Percentiles rank a stretch among this genome's conserved stretches.
Conservation (phyloP, 2,113 vertebrate genomes). For the Nannobrachium achirus region DNA sequence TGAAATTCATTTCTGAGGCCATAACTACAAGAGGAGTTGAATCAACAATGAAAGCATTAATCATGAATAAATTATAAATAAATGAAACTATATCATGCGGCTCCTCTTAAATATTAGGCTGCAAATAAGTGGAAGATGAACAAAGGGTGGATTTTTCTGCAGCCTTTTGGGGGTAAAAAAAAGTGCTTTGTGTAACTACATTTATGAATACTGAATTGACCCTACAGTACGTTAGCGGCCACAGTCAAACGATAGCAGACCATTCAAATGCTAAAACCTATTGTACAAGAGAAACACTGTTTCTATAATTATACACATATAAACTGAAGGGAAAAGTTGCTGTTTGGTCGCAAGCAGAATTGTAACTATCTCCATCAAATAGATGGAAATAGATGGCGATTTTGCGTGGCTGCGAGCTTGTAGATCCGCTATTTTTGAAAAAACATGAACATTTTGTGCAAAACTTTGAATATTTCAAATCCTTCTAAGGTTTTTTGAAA, state of each 20-base stretch:
- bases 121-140: slow-evolving; percentile 2
- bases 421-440: too few species aligned
- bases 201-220: slow-evolving; percentile 9
- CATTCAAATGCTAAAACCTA: slow-evolving; percentile 36
- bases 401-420: too few species aligned
- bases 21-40: too few species aligned
- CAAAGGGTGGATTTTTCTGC: slow-evolving; percentile 8
- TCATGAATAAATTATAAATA: not conserved
- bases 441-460: too few species aligned
- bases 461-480: too few species aligned
- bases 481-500: too few species aligned
- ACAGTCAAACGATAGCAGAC: slow-evolving; percentile 29
- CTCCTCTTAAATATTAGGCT: slow-evolving; percentile 26
- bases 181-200: not conserved
- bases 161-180: not conserved
- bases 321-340: slow-evolving; percentile 19
- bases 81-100: slow-evolving; percentile 29
- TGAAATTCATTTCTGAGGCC: too few species aligned
- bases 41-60: too few species aligned
- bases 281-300: slow-evolving; percentile 1
- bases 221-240: not conserved
- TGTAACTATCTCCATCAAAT: slow-evolving; percentile 61
- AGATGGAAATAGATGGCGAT: slow-evolving; percentile 44
- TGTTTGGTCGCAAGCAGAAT: slow-evolving; percentile 49
- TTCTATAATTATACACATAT: not conserved